Conservation (phyloP, 2,888 invertebrate genomes). For the Stenodema calcarata region DNA sequence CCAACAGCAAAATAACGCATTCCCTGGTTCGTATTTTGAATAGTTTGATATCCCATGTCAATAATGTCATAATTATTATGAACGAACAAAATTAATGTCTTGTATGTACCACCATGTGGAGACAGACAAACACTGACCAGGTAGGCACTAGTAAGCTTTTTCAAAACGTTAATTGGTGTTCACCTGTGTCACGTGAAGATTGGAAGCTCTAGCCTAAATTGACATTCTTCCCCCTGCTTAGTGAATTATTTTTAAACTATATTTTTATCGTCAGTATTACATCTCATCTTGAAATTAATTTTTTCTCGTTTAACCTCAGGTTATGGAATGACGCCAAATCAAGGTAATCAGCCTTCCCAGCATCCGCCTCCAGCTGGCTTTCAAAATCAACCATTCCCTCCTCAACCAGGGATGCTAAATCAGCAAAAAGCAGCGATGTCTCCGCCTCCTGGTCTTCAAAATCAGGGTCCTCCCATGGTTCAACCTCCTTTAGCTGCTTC, state of each 20-base stretch:
- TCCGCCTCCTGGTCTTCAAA: neutral
- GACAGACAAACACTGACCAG: too few relatives aligned
- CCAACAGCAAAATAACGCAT: conserved; percentile 51
- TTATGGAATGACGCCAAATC: neutral
- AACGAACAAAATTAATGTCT: too few relatives aligned
- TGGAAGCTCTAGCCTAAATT: too few relatives aligned
- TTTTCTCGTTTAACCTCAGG: neutral
- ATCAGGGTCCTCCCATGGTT: neutral
- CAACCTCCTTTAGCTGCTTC: conserved; percentile 43
- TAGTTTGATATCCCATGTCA: conserved; percentile 42
- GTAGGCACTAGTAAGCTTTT: too few relatives aligned
- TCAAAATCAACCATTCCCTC: neutral
- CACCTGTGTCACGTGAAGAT: too few relatives aligned
- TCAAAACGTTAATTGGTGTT: too few relatives aligned
- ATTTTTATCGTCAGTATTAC: neutral
- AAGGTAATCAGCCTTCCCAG: neutral
- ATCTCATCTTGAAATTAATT: neutral
- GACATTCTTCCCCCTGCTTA: neutral
- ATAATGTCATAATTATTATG: too few relatives aligned
- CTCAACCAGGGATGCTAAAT: neutral
- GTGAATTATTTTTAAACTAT: neutral
- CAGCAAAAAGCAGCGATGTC: neutral
- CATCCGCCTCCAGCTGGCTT: neutral
- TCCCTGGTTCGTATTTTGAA: conserved; percentile 3
- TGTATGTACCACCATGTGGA: too few relatives aligned